Percentiles rank a stretch among this genome's conserved stretches.
These are phyloP conservation scores for Pimpla rufipes DNA, from an alignment of 2,888 invertebrate species.

Conservation along the genomic window DNA sequence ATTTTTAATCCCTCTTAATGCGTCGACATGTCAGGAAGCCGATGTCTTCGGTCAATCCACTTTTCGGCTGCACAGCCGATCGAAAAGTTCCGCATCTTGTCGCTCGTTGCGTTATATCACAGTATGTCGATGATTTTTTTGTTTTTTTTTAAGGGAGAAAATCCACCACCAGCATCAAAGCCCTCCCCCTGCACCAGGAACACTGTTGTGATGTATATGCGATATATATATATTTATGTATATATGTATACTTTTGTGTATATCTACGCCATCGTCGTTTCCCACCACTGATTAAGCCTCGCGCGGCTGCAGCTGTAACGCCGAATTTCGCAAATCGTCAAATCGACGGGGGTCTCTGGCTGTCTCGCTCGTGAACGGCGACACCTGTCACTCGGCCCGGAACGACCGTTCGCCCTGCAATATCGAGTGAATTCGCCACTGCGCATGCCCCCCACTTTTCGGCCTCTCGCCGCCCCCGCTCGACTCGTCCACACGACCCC, in stretches of 20 bases:
- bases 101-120: slow-evolving; percentile 45
- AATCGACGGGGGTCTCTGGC: slow-evolving; percentile 25
- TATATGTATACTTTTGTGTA: too few relatives aligned
- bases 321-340: slow-evolving; percentile 10
- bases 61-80: not conserved
- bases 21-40: too few relatives aligned
- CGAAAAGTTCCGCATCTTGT: not conserved
- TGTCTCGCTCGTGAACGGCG: slow-evolving; percentile 74
- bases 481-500: slow-evolving; percentile 22
- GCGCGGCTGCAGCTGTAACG: slow-evolving; percentile 11
- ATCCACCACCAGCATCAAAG: not conserved
- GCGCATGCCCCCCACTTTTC: slow-evolving; percentile 70
- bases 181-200: not conserved
- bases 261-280: not conserved
- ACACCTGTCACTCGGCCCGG: slow-evolving; percentile 78
- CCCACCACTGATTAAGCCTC: slow-evolving; percentile 5
- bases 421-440: slow-evolving; percentile 76
- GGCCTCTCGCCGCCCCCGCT: slow-evolving; percentile 9
- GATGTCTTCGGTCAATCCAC: not conserved
- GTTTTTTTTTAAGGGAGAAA: too few relatives aligned
- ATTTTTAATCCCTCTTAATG: not conserved
- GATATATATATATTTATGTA: not conserved
- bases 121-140: not conserved
- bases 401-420: slow-evolving; percentile 72
- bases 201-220: slow-evolving; percentile 7